These are phyloP conservation scores for Paralichthys olivaceus DNA, from an alignment of 2,113 vertebrate genomes.

Conservation along the genomic window DNA sequence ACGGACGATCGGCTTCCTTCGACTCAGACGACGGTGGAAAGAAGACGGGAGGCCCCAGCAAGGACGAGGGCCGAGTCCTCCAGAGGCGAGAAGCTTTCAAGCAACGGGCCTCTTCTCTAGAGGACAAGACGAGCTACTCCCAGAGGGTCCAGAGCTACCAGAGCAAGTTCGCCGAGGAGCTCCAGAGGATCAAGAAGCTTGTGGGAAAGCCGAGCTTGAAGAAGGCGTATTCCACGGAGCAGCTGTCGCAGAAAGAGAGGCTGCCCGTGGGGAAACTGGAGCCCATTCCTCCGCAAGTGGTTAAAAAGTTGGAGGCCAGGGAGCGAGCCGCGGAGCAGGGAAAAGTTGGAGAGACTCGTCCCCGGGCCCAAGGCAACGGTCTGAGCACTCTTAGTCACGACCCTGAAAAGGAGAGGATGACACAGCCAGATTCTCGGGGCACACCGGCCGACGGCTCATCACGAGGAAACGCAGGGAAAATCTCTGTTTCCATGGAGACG, in stretches of 20 bases:
- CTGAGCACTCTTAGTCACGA: conserved; percentile 12
- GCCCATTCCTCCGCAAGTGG: conserved; percentile 74
- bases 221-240: conserved; percentile 82
- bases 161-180: conserved; percentile 90
- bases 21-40: conserved; percentile 74
- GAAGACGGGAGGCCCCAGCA: conserved; percentile 59
- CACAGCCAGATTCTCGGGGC: conserved; percentile 24
- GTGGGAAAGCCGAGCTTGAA: conserved; percentile 78
- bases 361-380: conserved; percentile 28
- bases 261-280: conserved; percentile 48
- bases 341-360: conserved; percentile 8
- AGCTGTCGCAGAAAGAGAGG: conserved; percentile 73
- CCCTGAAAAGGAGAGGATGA: conserved; percentile 25
- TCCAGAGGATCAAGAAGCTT: conserved; percentile 90
- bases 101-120: conserved; percentile 91
- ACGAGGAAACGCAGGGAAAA: conserved; percentile 27
- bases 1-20: conserved; percentile 84
- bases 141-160: conserved; percentile 87
- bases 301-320: conserved; percentile 72
- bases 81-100: conserved; percentile 86
- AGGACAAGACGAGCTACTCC: conserved; percentile 86
- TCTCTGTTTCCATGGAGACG: conserved; percentile 71
- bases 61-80: conserved; percentile 43
- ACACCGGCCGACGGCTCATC: conserved; percentile 41
- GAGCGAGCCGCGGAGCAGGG: conserved; percentile 55